Base-by-base conservation (phyloP, 2,113 vertebrate genomes). In the Centrocercus urophasianus region DNA sequence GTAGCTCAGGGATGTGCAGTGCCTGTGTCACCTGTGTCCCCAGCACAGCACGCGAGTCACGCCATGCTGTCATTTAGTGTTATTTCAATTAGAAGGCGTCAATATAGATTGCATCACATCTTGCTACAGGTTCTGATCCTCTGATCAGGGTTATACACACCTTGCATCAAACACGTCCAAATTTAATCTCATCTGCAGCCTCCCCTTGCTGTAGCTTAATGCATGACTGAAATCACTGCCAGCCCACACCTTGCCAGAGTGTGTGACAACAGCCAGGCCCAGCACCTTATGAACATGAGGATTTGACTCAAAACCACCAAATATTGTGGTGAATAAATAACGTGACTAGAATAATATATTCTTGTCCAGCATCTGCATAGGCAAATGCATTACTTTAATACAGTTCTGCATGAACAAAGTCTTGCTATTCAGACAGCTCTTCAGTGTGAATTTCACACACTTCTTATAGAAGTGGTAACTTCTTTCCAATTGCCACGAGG, bases 141-240 rank as follows among this genome's bases (percentile, higher is more conserved):
- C 8, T 11, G 5, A 40, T 64, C 40, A 1, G 28, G 32, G 36
- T 43, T 52, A 57, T 88, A 48, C 8, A 24, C 8, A 32, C 15
- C 12, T 40, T 48, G 56, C 28, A 50, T 75, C 36, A 4, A 34
- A 61, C 45, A 86, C 76, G 88, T 65, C 81, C 42, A 72, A 85
- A 83, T 84, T 95, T 96, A 90, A 52, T 93, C 67, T 78, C 3
- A 65, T 36, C 86, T n/a, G 73, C 61, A 25, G 47, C 83, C 70
- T 20, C 81, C 38, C 47, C 77, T 66, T 71, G 50, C 64, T 72
- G 9, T 63, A 61, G 80, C 27, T 80, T 27, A 61, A 75, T 4
- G 38, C 1, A 27, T 30, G 93, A 87, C 54, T 13, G 92, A 43
- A 86, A 89, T 80, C 66, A 18, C 75, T 48, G 48, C 76, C 76